Evolutionary conservation across 1,140 invertebrate species (phyloP).

Genomic region (Nephila pilipes): DNA sequence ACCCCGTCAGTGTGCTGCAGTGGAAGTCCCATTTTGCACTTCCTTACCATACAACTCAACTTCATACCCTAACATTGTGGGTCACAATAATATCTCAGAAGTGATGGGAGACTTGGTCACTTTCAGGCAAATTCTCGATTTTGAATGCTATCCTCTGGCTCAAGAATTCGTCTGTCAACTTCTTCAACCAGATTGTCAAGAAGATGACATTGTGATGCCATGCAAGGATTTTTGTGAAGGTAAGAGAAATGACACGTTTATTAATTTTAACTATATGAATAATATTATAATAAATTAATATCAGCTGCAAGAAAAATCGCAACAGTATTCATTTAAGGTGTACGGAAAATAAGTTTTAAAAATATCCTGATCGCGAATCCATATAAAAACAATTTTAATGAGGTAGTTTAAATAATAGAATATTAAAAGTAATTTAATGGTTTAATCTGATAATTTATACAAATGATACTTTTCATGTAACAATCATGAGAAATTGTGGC

Average conservation of each 20-base stretch:
- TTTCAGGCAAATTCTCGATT: conserved; percentile 91
- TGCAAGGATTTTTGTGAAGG: conserved; percentile 90
- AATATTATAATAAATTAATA: too few relatives aligned
- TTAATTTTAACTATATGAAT: too few relatives aligned
- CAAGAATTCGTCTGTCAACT: conserved; percentile 93
- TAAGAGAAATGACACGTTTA: not conserved
- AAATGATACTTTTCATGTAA: too few relatives aligned
- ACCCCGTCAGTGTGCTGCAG: conserved; percentile 86
- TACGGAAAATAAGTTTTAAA: too few relatives aligned
- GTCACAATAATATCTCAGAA: conserved; percentile 85
- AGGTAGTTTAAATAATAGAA: too few relatives aligned
- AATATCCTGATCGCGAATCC: too few relatives aligned
- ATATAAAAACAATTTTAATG: too few relatives aligned
- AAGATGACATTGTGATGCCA: conserved; percentile 85
- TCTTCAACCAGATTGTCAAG: conserved; percentile 88
- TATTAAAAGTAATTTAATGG: too few relatives aligned
- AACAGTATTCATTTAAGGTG: too few relatives aligned
- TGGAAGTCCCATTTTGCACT: conserved; percentile 87
- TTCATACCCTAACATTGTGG: conserved; percentile 91
- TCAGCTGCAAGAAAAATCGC: too few relatives aligned
- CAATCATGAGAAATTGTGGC: too few relatives aligned
- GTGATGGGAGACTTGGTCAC: conserved; percentile 89
- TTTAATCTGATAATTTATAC: too few relatives aligned
- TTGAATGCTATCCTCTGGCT: conserved; percentile 91
- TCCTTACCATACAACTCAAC: conserved; percentile 88